phyloP scores from a whole-genome alignment of 2,113 vertebrate genomes.

The Oophaga pumilio region DNA sequence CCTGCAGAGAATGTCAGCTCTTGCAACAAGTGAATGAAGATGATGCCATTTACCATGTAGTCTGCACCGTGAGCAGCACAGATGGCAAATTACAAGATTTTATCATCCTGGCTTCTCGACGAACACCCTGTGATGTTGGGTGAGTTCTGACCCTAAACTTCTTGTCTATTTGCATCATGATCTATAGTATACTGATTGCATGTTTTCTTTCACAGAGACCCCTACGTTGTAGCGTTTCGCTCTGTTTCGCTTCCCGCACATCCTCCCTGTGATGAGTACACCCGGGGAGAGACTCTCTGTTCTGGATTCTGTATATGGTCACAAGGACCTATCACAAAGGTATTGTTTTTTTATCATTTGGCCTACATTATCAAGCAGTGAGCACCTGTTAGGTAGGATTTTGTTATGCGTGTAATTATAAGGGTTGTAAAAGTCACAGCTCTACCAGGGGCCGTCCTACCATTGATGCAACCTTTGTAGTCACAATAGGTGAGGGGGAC shows the following conservation, averaged over 20 bases:
- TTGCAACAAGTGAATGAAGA: constrained; percentile 87
- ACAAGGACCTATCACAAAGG: constrained; percentile 80
- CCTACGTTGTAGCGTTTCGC: constrained; percentile 89
- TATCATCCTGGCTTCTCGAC: constrained; percentile 85
- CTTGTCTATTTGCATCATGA: background rate
- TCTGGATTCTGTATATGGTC: constrained; percentile 91
- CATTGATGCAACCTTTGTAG: too few relatives aligned
- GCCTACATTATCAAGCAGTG: background rate
- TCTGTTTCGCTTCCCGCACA: constrained; percentile 88
- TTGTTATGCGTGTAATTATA: background rate
- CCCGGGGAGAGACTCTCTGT: constrained; percentile 86
- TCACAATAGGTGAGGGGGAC: too few relatives aligned
- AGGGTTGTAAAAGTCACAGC: background rate
- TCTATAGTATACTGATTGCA: background rate
- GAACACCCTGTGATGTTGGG: constrained; percentile 86
- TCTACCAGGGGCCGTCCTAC: background rate
- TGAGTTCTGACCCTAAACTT: constrained; percentile 58
- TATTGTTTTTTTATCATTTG: constrained; percentile 56
- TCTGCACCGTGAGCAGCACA: constrained; percentile 73
- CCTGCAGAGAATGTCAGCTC: constrained; percentile 78
- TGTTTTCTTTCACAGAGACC: constrained; percentile 75
- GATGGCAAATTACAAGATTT: constrained; percentile 85
- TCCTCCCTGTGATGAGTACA: constrained; percentile 68
- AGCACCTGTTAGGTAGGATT: background rate
- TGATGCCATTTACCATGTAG: constrained; percentile 85